Conservation (phyloP, 2,797 vertebrate genomes). For the Rhinatrema bivittatum region DNA sequence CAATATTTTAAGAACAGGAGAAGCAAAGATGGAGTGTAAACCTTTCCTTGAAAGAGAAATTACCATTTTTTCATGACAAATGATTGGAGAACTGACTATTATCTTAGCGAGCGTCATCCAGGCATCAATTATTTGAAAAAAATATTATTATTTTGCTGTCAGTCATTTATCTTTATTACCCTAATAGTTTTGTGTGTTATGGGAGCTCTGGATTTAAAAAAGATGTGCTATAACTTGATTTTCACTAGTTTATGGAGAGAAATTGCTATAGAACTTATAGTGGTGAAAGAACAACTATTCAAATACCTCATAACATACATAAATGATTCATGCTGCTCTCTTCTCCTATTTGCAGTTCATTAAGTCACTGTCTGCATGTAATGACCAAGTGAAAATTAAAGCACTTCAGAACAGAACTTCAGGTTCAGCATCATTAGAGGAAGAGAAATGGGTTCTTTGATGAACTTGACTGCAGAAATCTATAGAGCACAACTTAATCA, state of each 20-base stretch:
- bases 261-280: constrained; percentile 49
- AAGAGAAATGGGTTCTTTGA: constrained; percentile 65
- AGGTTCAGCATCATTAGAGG: constrained; percentile 73
- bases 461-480: constrained; percentile 65
- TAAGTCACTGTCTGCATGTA: constrained; percentile 80
- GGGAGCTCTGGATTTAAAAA: constrained; percentile 28
- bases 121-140: constrained; percentile 28
- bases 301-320: constrained; percentile 49
- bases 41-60: constrained; percentile 13
- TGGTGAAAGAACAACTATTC: constrained; percentile 58
- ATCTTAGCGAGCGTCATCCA: constrained; percentile 19
- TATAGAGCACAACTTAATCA: constrained; percentile 75
- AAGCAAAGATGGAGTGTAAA: too few species aligned
- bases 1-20: too few species aligned
- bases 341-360: constrained; percentile 79
- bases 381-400: constrained; percentile 76
- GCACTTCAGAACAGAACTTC: constrained; percentile 67
- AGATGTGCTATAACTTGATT: constrained; percentile 50
- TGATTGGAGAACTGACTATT: constrained; percentile 12
- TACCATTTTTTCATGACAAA: constrained; percentile 24
- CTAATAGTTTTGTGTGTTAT: constrained; percentile 46
- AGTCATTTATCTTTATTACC: constrained; percentile 48
- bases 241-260: constrained; percentile 22
- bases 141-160: constrained; percentile 27
- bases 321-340: constrained; percentile 80